Base-by-base conservation (phyloP, 2,113 vertebrate genomes). In the Triplophysa tibetana region DNA sequence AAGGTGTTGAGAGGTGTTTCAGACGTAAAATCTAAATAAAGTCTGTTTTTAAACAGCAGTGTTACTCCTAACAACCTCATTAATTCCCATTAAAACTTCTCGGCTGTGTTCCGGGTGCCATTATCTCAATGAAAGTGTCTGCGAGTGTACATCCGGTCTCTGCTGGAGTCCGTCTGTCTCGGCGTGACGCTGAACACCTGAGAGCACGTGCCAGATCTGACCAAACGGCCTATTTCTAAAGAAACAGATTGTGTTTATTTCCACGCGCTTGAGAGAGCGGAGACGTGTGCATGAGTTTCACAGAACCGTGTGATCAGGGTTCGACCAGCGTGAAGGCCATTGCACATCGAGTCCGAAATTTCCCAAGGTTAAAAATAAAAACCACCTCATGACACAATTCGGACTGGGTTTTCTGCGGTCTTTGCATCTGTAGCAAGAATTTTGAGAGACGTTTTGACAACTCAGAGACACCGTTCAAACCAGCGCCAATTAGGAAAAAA, bases 171-270 rank as follows among this genome's bases (percentile, higher is more conserved):
- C 17, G 75, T 65, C 62, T 77, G 45, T 10, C 74, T 29, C 62
- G 11, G 45, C 13, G 26, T 24, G 75, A 77, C 21, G 26, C 62
- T 77, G 75, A 77, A 77, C 75, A 77, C 61, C 75, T 66, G 61
- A 77, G 62, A 3, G 11, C 62, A 13, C 0, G 12, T 77, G 61
- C 62, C 74, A 65, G 45, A 33, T 17, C 61, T 64, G 43, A 76
- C 13, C 41, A 38, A 21, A 45, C 13, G 6, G n/a, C 2, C 1
- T 6, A 38, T 43, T 1, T 14, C 54, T 23, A 2, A 23, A 74
- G 17, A 38, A 19, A 24, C 23, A 72, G 60, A 64, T 64, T 3
- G 1, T 7, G 5, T 29, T 24, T 19, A 60, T 21, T 24, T 62
- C 60, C 73, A 29, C 41, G n/a, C 13, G 6, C 19, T 58, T 1